Evolutionary conservation across 2,797 vertebrate genomes (phyloP).

Genomic region (Babyrousa celebensis): DNA sequence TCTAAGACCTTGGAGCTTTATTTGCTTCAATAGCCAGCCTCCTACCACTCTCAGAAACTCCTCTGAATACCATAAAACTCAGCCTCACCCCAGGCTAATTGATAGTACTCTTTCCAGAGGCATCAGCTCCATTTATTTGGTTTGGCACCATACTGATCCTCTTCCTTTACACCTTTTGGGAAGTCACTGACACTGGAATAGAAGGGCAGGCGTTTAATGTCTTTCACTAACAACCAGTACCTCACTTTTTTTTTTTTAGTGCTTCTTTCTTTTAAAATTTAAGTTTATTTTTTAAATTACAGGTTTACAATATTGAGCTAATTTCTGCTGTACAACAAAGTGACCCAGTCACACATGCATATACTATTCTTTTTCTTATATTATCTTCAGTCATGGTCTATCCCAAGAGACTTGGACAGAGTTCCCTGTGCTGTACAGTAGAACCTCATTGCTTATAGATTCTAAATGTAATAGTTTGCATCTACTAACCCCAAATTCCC

Average conservation of each 20-base stretch:
- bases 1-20: neutral
- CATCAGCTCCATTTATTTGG: conserved; percentile 10
- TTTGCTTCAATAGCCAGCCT: neutral
- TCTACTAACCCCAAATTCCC: too few species aligned
- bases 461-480: too few species aligned
- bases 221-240: neutral
- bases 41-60: neutral
- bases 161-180: neutral
- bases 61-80: neutral
- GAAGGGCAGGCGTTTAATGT: neutral
- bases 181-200: neutral
- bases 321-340: too few species aligned
- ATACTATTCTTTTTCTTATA: too few species aligned
- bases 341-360: too few species aligned
- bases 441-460: too few species aligned
- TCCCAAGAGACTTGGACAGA: too few species aligned
- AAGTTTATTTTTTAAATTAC: too few species aligned
- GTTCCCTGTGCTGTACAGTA: too few species aligned
- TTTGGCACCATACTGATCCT: neutral
- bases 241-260: neutral
- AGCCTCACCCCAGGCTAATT: neutral
- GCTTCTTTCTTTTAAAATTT: too few species aligned
- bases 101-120: neutral
- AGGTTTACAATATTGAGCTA: too few species aligned
- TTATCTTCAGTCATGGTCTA: too few species aligned